A percentile compares a stretch with the other conserved stretches of the same genome.
These are phyloP conservation scores for Promerops cafer DNA, from an alignment of 2,113 vertebrate species.

Conservation along the genomic window DNA sequence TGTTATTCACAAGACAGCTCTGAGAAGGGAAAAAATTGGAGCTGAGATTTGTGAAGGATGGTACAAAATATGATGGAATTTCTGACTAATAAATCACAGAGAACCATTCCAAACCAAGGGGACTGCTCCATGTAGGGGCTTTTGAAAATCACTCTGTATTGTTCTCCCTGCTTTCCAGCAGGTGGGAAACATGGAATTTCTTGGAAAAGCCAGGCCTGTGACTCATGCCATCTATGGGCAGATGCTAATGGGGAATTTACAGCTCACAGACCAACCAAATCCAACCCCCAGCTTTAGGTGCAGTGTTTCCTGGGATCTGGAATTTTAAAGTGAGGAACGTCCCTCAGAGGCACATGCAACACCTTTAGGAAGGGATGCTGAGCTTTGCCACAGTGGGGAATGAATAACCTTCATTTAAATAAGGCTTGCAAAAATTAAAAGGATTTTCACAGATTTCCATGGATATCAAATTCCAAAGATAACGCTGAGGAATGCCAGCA, in stretches of 20 bases:
- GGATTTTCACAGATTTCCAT: neutral
- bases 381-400: neutral
- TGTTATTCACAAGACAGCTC: slow-evolving; percentile 13
- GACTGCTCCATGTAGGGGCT: neutral
- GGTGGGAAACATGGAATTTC: neutral
- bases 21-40: neutral
- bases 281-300: fast-evolving
- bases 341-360: neutral
- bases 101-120: neutral
- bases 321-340: neutral
- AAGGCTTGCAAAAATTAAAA: neutral
- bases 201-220: neutral
- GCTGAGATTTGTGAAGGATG: neutral
- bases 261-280: neutral
- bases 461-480: neutral
- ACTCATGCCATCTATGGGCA: fast-evolving
- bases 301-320: neutral
- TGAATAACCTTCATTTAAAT: neutral
- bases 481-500: neutral
- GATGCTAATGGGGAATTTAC: neutral
- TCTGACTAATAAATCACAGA: neutral
- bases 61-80: neutral
- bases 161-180: neutral
- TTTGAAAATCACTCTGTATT: neutral
- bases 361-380: neutral